phyloP scores from a whole-genome alignment of 2,888 invertebrate species.

The Xylota sylvarum region DNA sequence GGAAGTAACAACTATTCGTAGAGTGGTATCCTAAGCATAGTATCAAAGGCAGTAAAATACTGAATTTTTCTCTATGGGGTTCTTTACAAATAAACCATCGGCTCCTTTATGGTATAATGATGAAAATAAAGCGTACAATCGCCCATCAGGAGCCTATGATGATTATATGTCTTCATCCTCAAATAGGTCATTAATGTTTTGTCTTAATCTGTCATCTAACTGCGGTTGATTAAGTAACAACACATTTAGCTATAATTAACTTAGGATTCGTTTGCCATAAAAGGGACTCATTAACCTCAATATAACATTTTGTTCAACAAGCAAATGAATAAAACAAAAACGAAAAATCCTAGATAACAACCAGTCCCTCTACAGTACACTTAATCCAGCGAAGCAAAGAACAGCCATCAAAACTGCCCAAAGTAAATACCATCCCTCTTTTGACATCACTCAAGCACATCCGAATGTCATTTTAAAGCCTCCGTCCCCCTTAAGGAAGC shows the following conservation, averaged over 20 bases:
- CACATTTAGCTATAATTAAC: constrained; percentile 20
- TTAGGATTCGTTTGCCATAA: neutral
- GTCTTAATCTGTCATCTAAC: neutral
- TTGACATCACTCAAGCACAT: constrained; percentile 26
- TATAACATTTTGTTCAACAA: neutral
- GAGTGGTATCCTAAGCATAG: too few relatives aligned
- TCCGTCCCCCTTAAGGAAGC: neutral
- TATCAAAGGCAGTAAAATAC: too few relatives aligned
- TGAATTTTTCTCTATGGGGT: too few relatives aligned
- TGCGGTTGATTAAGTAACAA: constrained; percentile 11
- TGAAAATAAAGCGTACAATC: too few relatives aligned
- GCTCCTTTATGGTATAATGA: too few relatives aligned
- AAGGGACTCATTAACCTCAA: constrained; percentile 7
- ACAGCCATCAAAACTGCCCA: constrained; percentile 37
- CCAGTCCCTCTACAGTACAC: constrained; percentile 3
- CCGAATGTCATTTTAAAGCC: constrained; percentile 19
- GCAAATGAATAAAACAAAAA: neutral
- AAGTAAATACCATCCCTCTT: constrained; percentile 22
- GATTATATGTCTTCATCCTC: neutral
- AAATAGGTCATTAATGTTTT: neutral
- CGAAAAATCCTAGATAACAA: constrained; percentile 10
- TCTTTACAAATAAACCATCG: too few relatives aligned
- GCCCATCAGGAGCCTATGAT: neutral
- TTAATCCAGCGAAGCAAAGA: constrained; percentile 6
- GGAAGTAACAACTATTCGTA: too few relatives aligned